Evolutionary conservation across 2,888 invertebrate genomes (phyloP).

Genomic region (Tenthredo notha): DNA sequence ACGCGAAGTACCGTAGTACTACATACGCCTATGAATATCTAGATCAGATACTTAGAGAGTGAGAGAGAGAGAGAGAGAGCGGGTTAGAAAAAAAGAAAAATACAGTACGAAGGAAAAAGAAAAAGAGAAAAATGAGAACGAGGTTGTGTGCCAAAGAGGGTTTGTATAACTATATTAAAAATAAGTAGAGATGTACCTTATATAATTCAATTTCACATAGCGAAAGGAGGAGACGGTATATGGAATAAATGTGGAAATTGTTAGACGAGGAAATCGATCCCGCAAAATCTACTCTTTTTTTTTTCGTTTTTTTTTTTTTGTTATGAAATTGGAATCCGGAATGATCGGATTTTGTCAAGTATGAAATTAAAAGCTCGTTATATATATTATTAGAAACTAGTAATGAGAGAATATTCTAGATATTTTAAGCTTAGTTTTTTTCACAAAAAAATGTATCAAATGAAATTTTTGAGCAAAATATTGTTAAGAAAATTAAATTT

Average conservation of each 20-base stretch:
- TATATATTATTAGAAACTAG: too few relatives aligned
- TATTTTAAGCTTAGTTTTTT: too few relatives aligned
- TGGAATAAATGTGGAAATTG: not conserved
- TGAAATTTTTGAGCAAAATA: too few relatives aligned
- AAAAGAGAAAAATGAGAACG: conserved; percentile 1
- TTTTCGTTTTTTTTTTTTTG: not conserved
- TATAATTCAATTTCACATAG: not conserved
- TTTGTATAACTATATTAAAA: not conserved
- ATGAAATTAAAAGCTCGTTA: not conserved
- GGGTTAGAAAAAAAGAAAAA: not conserved
- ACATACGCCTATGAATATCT: not conserved
- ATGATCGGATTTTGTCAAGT: not conserved
- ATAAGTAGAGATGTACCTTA: not conserved
- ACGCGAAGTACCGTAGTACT: not conserved
- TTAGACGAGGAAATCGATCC: not conserved
- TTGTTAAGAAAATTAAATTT: too few relatives aligned
- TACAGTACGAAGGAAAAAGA: conserved; percentile 2
- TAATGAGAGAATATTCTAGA: too few relatives aligned
- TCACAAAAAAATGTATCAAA: too few relatives aligned
- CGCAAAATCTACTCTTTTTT: not conserved
- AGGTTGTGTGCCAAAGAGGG: conserved; percentile 14
- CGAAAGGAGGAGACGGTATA: not conserved
- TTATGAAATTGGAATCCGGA: not conserved
- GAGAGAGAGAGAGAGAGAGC: conserved; percentile 24
- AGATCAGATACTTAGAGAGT: conserved; percentile 4